Percentiles rank a stretch among this genome's conserved stretches.
These are phyloP conservation scores for Schizaphis graminum DNA, from an alignment of 2,888 invertebrate genomes.

Conservation along the genomic window DNA sequence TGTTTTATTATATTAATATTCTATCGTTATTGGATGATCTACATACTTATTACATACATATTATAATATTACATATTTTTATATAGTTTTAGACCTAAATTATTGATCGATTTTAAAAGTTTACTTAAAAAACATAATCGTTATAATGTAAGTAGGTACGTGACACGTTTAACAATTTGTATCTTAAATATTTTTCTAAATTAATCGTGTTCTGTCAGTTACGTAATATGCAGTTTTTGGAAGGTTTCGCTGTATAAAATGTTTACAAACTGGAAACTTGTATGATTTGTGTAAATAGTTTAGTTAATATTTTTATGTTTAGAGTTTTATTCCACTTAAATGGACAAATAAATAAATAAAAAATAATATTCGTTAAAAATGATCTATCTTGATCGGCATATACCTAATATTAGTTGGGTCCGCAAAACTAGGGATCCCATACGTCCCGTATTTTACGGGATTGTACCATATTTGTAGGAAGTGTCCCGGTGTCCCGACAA, in stretches of 20 bases:
- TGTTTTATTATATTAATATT: background rate
- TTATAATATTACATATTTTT: too few species aligned
- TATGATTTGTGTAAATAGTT: background rate
- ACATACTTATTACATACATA: background rate
- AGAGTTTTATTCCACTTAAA: background rate
- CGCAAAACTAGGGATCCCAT: too few species aligned
- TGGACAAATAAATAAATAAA: background rate
- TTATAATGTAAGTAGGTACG: background rate
- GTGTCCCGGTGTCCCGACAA: too few species aligned
- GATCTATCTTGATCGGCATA: background rate
- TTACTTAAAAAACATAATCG: background rate
- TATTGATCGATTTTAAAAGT: background rate
- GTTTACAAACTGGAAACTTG: background rate
- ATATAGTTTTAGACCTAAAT: background rate
- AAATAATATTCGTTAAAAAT: background rate
- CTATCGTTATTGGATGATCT: background rate
- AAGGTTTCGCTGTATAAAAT: slow-evolving; percentile 34
- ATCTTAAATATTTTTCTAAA: slow-evolving; percentile 14
- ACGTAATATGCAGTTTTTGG: background rate
- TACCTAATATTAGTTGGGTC: too few species aligned
- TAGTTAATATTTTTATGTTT: background rate
- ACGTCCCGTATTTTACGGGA: too few species aligned
- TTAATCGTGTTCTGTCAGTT: background rate
- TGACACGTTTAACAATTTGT: background rate
- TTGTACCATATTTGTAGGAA: too few species aligned